Conservation (phyloP, 2,113 vertebrate genomes). For the Colinus virginianus region DNA sequence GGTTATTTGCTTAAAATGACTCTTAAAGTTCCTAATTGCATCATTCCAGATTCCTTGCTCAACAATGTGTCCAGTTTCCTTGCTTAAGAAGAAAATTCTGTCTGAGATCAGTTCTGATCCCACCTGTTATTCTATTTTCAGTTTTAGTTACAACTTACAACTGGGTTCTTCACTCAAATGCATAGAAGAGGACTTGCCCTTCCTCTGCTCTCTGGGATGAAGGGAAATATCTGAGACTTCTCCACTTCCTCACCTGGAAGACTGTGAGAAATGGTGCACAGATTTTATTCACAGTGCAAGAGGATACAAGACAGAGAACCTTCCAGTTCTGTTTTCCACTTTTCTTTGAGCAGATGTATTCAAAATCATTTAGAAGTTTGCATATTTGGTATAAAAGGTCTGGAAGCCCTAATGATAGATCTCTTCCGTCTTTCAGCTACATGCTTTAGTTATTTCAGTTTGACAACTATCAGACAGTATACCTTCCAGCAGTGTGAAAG, state of each 20-base stretch:
- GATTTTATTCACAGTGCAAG: background rate
- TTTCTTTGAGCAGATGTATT: background rate
- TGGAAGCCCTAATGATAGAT: slow-evolving; percentile 9
- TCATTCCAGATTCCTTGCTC: background rate
- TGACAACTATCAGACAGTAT: slow-evolving; percentile 50
- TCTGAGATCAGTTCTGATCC: background rate
- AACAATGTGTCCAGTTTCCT: background rate
- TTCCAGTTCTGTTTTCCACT: background rate
- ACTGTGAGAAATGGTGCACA: background rate
- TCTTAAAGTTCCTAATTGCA: background rate
- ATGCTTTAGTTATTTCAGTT: slow-evolving; percentile 39
- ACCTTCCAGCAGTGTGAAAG: slow-evolving; percentile 49
- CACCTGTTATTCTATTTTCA: background rate
- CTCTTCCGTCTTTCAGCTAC: slow-evolving; percentile 24
- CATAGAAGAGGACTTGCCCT: background rate
- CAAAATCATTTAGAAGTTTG: background rate
- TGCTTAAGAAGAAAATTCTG: background rate
- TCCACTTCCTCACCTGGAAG: background rate
- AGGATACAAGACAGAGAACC: background rate
- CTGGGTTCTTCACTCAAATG: background rate
- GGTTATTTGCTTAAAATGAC: background rate
- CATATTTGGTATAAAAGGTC: background rate
- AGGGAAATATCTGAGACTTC: background rate
- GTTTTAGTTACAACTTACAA: background rate
- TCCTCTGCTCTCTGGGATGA: background rate